Percentiles rank a stretch among this genome's conserved stretches.
These are phyloP conservation scores for Lagodon rhomboides DNA, from an alignment of 2,797 vertebrate genomes.

Conservation along the genomic window DNA sequence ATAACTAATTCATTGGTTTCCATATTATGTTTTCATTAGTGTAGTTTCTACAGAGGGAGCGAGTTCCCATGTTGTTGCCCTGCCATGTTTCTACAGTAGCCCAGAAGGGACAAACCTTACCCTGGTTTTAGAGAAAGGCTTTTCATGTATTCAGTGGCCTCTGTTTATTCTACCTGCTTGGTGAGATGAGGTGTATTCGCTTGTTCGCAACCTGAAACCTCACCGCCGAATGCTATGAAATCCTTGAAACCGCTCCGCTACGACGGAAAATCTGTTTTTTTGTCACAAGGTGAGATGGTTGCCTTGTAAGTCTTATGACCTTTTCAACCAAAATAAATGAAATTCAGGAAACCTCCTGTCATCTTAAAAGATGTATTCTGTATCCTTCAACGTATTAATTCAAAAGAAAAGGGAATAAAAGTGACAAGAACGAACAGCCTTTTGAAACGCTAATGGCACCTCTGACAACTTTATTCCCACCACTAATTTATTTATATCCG, in stretches of 20 bases:
- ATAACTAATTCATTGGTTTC: too few relatives aligned
- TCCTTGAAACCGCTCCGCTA: neutral
- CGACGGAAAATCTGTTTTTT: neutral
- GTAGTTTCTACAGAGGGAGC: too few relatives aligned
- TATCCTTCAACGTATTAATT: conserved; percentile 25
- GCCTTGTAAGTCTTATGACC: conserved; percentile 6
- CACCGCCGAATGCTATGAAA: too few relatives aligned
- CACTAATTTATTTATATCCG: conserved; percentile 49
- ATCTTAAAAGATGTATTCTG: conserved; percentile 1
- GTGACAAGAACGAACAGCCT: conserved; percentile 3
- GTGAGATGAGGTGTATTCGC: too few relatives aligned
- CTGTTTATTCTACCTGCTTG: too few relatives aligned
- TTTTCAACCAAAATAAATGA: conserved; percentile 13
- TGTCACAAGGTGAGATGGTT: conserved; percentile 1
- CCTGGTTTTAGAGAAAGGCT: too few relatives aligned
- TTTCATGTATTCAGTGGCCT: too few relatives aligned
- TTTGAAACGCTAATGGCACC: conserved; percentile 30
- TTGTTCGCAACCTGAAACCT: too few relatives aligned
- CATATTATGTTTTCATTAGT: too few relatives aligned
- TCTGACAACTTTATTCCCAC: conserved; percentile 49
- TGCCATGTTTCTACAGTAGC: too few relatives aligned
- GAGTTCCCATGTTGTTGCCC: too few relatives aligned
- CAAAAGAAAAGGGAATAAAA: conserved; percentile 4
- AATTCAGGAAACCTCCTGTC: neutral
- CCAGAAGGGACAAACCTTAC: too few relatives aligned